Conservation (phyloP, 2,888 invertebrate genomes). For the Punctoribates punctum region DNA sequence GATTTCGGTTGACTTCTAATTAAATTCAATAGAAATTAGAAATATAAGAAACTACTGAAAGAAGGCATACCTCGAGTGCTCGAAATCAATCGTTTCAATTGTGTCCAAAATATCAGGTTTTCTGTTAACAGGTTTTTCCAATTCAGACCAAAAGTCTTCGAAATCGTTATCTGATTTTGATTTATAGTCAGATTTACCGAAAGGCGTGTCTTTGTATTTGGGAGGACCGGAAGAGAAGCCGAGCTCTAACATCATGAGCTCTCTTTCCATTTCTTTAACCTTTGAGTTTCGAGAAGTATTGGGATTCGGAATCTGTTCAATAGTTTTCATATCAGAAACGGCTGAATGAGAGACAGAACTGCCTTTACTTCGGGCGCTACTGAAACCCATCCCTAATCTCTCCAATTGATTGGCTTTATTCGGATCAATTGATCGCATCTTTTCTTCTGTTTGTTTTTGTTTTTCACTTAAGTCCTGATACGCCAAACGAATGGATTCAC, state of each 20-base stretch:
- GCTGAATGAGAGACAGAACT: constrained; percentile 71
- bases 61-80: constrained; percentile 10
- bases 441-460: constrained; percentile 66
- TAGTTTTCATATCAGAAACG: constrained; percentile 80
- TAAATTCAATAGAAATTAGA: not conserved
- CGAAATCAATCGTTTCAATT: constrained; percentile 40
- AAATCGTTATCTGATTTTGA: not conserved
- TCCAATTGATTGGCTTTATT: constrained; percentile 82
- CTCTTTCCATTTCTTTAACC: constrained; percentile 33
- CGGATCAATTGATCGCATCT: constrained; percentile 69
- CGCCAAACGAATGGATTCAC: constrained; percentile 60
- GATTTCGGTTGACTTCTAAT: constrained; percentile 22
- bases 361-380: constrained; percentile 47
- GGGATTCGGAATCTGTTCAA: constrained; percentile 72
- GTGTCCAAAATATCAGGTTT: constrained; percentile 39
- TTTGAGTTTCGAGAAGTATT: constrained; percentile 12
- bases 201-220: constrained; percentile 39
- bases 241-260: constrained; percentile 37
- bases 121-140: constrained; percentile 22
- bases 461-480: constrained; percentile 70
- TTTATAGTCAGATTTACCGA: constrained; percentile 36
- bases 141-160: constrained; percentile 42
- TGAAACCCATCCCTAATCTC: constrained; percentile 60
- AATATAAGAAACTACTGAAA: not conserved
- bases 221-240: constrained; percentile 40